Evolutionary conservation across 2,888 invertebrate genomes (phyloP).

Genomic region (Aphidoletes aphidimyza): DNA sequence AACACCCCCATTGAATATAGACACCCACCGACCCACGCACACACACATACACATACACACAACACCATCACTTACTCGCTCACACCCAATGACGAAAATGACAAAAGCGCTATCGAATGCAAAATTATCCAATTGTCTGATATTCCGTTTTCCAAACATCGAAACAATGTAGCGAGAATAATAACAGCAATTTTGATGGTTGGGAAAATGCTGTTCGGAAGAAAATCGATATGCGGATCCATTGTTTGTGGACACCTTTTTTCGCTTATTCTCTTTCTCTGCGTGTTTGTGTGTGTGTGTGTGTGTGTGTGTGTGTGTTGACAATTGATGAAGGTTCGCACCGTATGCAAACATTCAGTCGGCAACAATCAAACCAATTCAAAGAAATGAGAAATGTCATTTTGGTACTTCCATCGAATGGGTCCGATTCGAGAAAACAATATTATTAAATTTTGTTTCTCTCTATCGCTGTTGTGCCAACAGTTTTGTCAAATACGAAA

Average conservation of each 20-base stretch:
- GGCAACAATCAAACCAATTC: not conserved
- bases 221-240: conserved; percentile 12
- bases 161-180: conserved; percentile 8
- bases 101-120: not conserved
- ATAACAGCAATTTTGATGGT: not conserved
- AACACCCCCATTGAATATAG: not conserved
- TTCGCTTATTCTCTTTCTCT: too few relatives aligned
- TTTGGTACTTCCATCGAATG: conserved; percentile 21
- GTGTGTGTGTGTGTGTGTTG: too few relatives aligned
- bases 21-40: too few relatives aligned
- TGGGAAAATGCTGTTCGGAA: not conserved
- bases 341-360: not conserved
- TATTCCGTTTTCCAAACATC: not conserved
- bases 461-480: too few relatives aligned
- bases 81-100: too few relatives aligned
- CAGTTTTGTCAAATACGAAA: too few relatives aligned
- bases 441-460: not conserved
- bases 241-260: conserved; percentile 27
- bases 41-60: too few relatives aligned
- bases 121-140: not conserved
- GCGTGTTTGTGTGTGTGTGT: too few relatives aligned
- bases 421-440: not conserved
- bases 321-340: conserved; percentile 18
- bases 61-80: too few relatives aligned
- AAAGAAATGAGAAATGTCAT: conserved; percentile 23